Evolutionary conservation across 2,888 invertebrate species (phyloP), one percentile per base, ranked within the genome.

Genomic region (Monopis laevigella): DNA sequence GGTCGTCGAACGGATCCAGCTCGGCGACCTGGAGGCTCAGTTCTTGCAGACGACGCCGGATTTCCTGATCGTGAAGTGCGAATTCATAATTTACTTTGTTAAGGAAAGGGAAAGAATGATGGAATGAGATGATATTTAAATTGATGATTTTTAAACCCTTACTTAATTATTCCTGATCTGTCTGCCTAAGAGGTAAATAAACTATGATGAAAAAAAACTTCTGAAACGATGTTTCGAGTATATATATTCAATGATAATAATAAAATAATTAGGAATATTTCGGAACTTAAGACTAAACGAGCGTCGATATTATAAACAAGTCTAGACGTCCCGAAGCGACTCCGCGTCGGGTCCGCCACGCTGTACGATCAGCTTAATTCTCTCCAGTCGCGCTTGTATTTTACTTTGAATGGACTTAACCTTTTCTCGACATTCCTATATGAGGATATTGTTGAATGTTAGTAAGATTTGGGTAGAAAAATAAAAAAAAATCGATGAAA

Each of bases 341-440:
- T 90, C 89, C 65, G 86, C 84, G 77, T 92, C 91, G 55, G 94
- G 93, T 58, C 87, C 88, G 78, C 93, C 94, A 66, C 92, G 89
- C 83, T 93, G 91, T 69, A 90, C 85, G 62, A 95, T 83, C 57
- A 92, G 83, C 77, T 93, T 94, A 65, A 93, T 89, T 65, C 93
- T 89, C 82, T 95, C 94, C 70, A 88, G 88, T 54, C 92, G 89
- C 78, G 92, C 89, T 62, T 88, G 86, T 63, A 95, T 91, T 85
- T 92, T 92, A 82, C 88, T 89, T 77, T 93, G 92, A 65, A 95
- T 86, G 68, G 87, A 86, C 71, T 90, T 91, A 60, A 93, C 88
- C 78, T 86, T 87, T 80, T 94, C 93, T 70, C 90, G 89, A 84
- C 86, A 90, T 71, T 87, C 88, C 93, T 94, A 80, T 54, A 64